These are phyloP conservation scores for Chloromyia formosa DNA, from an alignment of 2,888 invertebrate genomes.

Conservation along the genomic window DNA sequence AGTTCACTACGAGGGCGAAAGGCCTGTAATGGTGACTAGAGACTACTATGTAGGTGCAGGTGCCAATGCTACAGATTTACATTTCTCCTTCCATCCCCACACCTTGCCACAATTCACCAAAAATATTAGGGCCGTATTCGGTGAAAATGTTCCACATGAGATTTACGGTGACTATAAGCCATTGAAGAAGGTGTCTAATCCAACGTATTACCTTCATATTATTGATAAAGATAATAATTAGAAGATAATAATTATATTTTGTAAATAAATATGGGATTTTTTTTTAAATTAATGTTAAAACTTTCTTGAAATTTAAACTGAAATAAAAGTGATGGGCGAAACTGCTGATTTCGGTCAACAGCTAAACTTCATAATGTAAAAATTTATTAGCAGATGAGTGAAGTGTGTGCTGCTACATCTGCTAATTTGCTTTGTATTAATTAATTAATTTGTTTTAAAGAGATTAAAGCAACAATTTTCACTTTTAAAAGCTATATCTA, in stretches of 20 bases:
- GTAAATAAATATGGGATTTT: not conserved
- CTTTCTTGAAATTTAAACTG: not conserved
- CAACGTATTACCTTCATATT: slow-evolving; percentile 87
- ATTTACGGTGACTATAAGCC: slow-evolving; percentile 86
- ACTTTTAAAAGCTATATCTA: too few relatives aligned
- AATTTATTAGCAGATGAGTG: too few relatives aligned
- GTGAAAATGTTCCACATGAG: slow-evolving; percentile 70
- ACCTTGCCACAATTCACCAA: slow-evolving; percentile 74
- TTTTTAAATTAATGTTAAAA: too few relatives aligned
- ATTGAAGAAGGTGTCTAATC: slow-evolving; percentile 70
- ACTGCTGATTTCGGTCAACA: too few relatives aligned
- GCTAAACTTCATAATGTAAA: too few relatives aligned
- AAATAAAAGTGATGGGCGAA: too few relatives aligned
- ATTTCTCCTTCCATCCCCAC: slow-evolving; percentile 89
- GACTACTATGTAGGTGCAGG: slow-evolving; percentile 81
- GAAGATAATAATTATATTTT: not conserved
- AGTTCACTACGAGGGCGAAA: slow-evolving; percentile 79
- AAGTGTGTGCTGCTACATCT: too few relatives aligned
- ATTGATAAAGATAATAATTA: slow-evolving; percentile 69
- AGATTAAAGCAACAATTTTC: too few relatives aligned
- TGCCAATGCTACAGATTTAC: slow-evolving; percentile 74
- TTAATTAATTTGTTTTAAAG: too few relatives aligned
- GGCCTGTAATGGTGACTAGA: slow-evolving; percentile 79
- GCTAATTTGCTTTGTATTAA: too few relatives aligned
- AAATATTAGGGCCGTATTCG: slow-evolving; percentile 78